These are phyloP conservation scores for Nematostella vectensis DNA, from an alignment of 92 coral and sea anemone genomes.

Conservation along the genomic window DNA sequence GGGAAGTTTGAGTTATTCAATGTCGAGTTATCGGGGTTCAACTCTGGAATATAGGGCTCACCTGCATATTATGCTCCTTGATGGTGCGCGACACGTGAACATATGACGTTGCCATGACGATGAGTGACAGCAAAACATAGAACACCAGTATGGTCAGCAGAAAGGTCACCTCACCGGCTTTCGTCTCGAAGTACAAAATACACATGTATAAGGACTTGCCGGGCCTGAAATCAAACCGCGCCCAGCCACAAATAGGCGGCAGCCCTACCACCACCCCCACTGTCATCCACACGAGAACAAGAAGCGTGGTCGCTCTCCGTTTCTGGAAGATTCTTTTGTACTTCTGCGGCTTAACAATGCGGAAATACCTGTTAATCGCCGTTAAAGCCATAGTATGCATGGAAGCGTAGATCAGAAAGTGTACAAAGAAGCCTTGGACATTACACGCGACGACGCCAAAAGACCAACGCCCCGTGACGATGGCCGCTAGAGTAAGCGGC, in stretches of 20 bases:
- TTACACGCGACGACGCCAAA: constrained; percentile 14
- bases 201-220: constrained; percentile 21
- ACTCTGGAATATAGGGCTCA: too few species aligned
- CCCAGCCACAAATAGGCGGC: constrained; percentile 15
- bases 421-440: constrained; percentile 29
- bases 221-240: constrained; percentile 25
- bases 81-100: constrained; percentile 10
- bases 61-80: constrained; percentile 12
- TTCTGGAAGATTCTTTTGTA: constrained; percentile 12
- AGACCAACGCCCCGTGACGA: constrained; percentile 16
- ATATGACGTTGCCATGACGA: constrained; percentile 23
- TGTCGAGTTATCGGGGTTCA: too few species aligned
- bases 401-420: constrained; percentile 24
- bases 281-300: constrained; percentile 14
- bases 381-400: constrained; percentile 36
- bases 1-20: too few species aligned
- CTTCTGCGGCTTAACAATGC: constrained; percentile 16
- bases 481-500: constrained; percentile 11
- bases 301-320: constrained; percentile 5
- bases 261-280: constrained; percentile 13
- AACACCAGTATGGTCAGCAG: constrained; percentile 7
- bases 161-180: constrained; percentile 11
- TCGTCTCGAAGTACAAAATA: constrained; percentile 19
- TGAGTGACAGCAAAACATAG: constrained; percentile 15
- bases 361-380: constrained; percentile 19